These are phyloP conservation scores for Thecocarcelia acutangulata DNA, from an alignment of 2,888 invertebrate species.

Conservation along the genomic window DNA sequence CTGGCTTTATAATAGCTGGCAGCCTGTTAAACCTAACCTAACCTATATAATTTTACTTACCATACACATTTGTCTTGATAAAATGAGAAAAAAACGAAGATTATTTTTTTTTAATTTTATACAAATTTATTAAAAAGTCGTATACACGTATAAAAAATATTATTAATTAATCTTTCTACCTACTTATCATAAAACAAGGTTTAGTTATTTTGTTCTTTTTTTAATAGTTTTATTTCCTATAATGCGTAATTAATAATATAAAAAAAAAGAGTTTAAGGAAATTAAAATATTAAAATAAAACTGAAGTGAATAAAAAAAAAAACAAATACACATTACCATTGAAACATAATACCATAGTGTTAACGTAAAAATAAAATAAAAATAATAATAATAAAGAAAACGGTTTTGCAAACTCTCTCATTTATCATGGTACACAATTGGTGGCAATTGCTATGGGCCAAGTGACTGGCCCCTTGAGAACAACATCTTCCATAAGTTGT, in stretches of 20 bases:
- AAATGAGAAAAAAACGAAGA: too few species aligned
- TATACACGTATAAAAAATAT: constrained; percentile 12
- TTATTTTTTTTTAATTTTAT: constrained; percentile 16
- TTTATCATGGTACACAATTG: constrained; percentile 80
- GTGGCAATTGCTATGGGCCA: constrained; percentile 82
- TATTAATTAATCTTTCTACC: constrained; percentile 31
- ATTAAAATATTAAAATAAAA: neutral
- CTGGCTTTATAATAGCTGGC: too few species aligned
- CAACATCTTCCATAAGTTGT: constrained; percentile 79
- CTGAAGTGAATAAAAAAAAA: neutral
- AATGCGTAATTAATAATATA: too few species aligned
- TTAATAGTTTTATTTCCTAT: too few species aligned
- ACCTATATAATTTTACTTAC: too few species aligned
- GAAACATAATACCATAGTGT: neutral
- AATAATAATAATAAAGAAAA: constrained; percentile 9
- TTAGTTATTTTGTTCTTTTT: constrained; percentile 7
- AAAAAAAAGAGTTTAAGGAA: too few species aligned
- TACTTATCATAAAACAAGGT: constrained; percentile 54
- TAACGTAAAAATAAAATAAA: constrained; percentile 7
- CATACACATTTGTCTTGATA: too few species aligned
- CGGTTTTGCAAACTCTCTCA: neutral
- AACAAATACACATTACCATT: neutral
- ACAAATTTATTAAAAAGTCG: constrained; percentile 42
- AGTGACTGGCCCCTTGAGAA: constrained; percentile 80
- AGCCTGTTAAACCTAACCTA: too few species aligned